phyloP scores from a whole-genome alignment of 2,113 vertebrate species.

The Acinonyx jubatus region DNA sequence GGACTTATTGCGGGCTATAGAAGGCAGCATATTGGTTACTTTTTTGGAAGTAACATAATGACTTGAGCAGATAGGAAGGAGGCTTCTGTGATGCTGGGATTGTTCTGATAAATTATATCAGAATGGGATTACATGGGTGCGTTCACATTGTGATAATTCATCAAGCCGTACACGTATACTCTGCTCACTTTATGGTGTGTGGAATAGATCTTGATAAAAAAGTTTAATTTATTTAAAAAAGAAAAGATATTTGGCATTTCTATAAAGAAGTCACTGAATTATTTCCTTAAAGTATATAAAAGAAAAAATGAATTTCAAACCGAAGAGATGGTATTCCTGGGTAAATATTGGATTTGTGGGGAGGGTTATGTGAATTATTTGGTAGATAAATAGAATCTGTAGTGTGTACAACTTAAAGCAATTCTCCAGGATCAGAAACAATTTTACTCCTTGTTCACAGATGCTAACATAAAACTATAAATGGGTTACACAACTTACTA shows the following conservation, averaged over 20 bases:
- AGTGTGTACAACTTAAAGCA: not conserved
- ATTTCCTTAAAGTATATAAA: not conserved
- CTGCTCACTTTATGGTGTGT: not conserved
- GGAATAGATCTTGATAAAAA: not conserved
- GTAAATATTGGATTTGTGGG: not conserved
- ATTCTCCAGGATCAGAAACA: slow-evolving; percentile 3
- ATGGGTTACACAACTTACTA: not conserved
- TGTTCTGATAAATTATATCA: not conserved
- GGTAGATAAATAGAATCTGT: not conserved
- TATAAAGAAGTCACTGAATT: not conserved
- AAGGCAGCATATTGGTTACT: not conserved
- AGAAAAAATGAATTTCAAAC: not conserved
- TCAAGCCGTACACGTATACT: not conserved
- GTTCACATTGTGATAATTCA: not conserved
- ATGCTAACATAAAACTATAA: not conserved
- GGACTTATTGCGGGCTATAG: not conserved
- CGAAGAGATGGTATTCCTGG: not conserved
- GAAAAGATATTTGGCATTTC: not conserved
- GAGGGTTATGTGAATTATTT: not conserved
- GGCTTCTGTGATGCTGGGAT: not conserved
- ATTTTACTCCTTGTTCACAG: not conserved
- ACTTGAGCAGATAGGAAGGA: not conserved
- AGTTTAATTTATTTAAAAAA: not conserved
- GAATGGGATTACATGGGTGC: not conserved
- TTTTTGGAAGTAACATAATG: not conserved